Percentiles rank a stretch among this genome's conserved stretches.
Conservation (phyloP, 2,888 invertebrate species). For the Eulithis testata region DNA sequence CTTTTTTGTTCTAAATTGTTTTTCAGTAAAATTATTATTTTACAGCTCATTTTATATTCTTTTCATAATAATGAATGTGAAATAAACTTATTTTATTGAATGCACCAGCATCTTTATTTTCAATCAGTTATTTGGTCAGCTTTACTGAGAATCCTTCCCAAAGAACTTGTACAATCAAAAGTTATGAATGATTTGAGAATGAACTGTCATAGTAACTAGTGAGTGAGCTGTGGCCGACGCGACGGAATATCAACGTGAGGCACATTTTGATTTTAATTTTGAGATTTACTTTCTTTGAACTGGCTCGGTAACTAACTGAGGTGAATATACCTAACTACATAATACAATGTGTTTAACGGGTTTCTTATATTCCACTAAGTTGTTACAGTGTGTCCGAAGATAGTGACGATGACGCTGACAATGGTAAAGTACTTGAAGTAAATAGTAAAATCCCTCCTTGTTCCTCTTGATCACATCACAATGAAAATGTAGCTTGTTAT, state of each 20-base stretch:
- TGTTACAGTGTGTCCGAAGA: no score
- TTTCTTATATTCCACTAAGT: no score
- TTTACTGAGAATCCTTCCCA: constrained; percentile 28
- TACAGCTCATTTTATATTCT: no score
- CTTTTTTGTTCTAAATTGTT: no score
- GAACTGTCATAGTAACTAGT: constrained; percentile 1
- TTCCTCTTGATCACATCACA: no score
- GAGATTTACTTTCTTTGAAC: constrained; percentile 34
- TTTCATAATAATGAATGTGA: no score
- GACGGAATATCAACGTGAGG: constrained; percentile 19
- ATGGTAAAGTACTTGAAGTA: no score
- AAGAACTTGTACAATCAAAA: constrained; percentile 22
- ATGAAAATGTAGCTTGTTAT: neutral
- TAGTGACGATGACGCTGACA: no score
- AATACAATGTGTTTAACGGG: no score
- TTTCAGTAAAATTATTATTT: no score
- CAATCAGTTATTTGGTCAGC: constrained; percentile 28
- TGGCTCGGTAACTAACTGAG: neutral
- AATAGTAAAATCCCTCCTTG: no score
- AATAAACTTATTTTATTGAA: no score
- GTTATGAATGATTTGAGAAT: constrained; percentile 30
- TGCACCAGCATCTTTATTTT: constrained; percentile 15
- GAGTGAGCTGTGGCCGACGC: constrained; percentile 2
- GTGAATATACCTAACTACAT: neutral
- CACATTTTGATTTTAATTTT: constrained; percentile 15